Conservation (phyloP, 37 sponge, comb jelly and placozoan species). For the Crambe crambe region DNA sequence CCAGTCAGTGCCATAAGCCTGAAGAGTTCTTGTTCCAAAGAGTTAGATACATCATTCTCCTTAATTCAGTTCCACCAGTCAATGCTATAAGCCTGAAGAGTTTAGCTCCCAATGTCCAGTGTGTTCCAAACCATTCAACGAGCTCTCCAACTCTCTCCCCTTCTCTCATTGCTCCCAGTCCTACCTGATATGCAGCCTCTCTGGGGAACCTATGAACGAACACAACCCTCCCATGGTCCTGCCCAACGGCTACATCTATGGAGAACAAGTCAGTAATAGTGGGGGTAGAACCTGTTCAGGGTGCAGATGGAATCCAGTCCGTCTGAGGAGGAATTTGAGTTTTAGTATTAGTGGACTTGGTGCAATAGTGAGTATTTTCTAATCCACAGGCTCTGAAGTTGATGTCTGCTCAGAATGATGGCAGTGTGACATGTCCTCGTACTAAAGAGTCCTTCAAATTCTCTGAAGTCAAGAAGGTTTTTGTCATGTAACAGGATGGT, state of each 20-base stretch:
- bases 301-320: too few species aligned
- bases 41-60: not conserved
- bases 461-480: constrained; percentile 89
- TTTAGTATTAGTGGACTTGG: too few species aligned
- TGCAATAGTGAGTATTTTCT: too few species aligned
- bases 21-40: not conserved
- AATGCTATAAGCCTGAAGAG: constrained; percentile 72
- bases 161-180: constrained; percentile 96
- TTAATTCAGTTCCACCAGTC: constrained; percentile 33
- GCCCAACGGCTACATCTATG: constrained; percentile 96
- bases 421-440: constrained; percentile 78
- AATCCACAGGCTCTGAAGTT: constrained; percentile 76
- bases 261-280: constrained; percentile 68
- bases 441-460: constrained; percentile 79
- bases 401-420: constrained; percentile 68
- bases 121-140: constrained; percentile 85
- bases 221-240: constrained; percentile 96
- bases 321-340: too few species aligned
- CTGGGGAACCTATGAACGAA: constrained; percentile 92
- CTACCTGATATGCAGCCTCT: constrained; percentile 87
- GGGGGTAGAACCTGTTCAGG: too few species aligned
- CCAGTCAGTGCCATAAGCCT: not conserved
- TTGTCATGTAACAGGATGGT: constrained; percentile 89
- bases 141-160: constrained; percentile 89
- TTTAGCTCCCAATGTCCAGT: constrained; percentile 91